These are phyloP conservation scores for Asobara japonica DNA, from an alignment of 1,140 invertebrate species.

Conservation along the genomic window DNA sequence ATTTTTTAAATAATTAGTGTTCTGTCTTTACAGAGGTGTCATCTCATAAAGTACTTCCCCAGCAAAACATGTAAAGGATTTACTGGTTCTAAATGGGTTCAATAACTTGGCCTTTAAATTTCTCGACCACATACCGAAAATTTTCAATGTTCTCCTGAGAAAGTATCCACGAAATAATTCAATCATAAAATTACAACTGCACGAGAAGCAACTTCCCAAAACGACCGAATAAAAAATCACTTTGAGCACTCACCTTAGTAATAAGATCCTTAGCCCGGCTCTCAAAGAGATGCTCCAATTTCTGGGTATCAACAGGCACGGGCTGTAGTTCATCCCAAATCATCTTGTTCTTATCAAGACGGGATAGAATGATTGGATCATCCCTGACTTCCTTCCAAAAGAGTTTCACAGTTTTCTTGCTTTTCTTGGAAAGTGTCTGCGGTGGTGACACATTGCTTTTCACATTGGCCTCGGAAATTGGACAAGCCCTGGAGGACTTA, in stretches of 20 bases:
- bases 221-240: constrained; percentile 3
- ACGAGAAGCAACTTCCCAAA: neutral
- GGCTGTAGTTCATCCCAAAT: constrained; percentile 95
- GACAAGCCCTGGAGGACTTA: constrained; percentile 47
- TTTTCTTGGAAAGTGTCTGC: constrained; percentile 76
- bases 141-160: too few species aligned
- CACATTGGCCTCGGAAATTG: constrained; percentile 33
- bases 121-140: too few species aligned
- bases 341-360: constrained; percentile 74
- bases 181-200: neutral
- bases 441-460: constrained; percentile 37
- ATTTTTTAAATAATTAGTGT: too few species aligned
- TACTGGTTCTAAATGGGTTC: too few species aligned
- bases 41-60: too few species aligned
- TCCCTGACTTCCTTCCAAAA: constrained; percentile 97
- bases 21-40: too few species aligned
- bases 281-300: constrained; percentile 97
- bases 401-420: constrained; percentile 98
- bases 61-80: too few species aligned
- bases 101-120: too few species aligned
- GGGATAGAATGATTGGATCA: constrained; percentile 78
- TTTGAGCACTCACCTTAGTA: constrained; percentile 79
- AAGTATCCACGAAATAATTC: neutral
- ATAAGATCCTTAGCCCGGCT: constrained; percentile 95
- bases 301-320: constrained; percentile 89